A percentile compares a stretch with the other conserved stretches of the same genome.
Evolutionary conservation across 2,113 vertebrate genomes (phyloP).

Genomic region (Hystrix brachyura): DNA sequence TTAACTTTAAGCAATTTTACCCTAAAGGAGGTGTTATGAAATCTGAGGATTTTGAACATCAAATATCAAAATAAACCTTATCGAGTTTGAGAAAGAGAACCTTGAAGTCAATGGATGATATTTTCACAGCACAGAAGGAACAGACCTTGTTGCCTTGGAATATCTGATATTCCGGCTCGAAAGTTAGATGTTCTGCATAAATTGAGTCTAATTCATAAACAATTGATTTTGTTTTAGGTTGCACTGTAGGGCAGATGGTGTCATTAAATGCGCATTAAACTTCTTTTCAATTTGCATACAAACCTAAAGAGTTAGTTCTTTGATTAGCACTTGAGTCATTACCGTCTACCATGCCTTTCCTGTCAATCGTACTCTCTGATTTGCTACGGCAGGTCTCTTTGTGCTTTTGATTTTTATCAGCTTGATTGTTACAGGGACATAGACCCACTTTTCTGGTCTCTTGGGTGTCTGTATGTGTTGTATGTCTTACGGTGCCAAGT

Average conservation of each 20-base stretch:
- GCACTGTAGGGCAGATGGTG: slow-evolving; percentile 75
- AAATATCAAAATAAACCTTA: slow-evolving; percentile 69
- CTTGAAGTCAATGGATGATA: neutral
- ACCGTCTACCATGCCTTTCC: slow-evolving; percentile 37
- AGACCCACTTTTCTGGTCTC: neutral
- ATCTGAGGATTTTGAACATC: slow-evolving; percentile 35
- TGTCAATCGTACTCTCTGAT: slow-evolving; percentile 70
- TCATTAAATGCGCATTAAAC: slow-evolving; percentile 78
- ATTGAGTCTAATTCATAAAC: slow-evolving; percentile 72
- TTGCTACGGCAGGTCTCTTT: neutral
- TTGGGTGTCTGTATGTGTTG: neutral
- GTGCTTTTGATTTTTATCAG: neutral
- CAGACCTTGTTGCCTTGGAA: slow-evolving; percentile 1
- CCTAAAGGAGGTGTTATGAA: slow-evolving; percentile 52
- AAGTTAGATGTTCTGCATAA: slow-evolving; percentile 58
- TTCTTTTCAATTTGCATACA: slow-evolving; percentile 65
- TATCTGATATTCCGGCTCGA: slow-evolving; percentile 60
- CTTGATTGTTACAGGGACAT: neutral
- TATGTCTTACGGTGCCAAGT: neutral
- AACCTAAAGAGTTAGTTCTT: slow-evolving; percentile 71
- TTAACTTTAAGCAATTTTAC: slow-evolving; percentile 68
- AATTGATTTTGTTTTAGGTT: slow-evolving; percentile 69
- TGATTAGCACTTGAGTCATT: slow-evolving; percentile 65
- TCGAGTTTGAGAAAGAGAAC: neutral
- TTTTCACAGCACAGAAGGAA: slow-evolving; percentile 62